These are phyloP conservation scores for Caerostris extrusa DNA, from an alignment of 1,140 invertebrate species.

Conservation along the genomic window DNA sequence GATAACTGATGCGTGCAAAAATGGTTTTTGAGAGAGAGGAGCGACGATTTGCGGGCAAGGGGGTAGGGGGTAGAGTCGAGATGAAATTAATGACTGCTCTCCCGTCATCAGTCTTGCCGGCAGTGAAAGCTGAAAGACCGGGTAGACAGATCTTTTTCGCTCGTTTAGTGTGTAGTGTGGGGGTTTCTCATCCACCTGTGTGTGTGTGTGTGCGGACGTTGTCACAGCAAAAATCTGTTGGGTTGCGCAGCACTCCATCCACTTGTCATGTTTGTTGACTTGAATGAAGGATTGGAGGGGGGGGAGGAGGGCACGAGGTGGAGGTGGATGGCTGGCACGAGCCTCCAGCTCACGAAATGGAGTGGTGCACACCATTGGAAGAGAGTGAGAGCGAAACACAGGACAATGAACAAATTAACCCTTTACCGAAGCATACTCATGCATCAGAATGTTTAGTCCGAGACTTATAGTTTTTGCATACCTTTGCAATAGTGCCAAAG, in stretches of 20 bases:
- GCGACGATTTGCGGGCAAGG: slow-evolving; percentile 61
- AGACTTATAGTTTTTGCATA: no score
- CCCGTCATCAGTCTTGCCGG: slow-evolving; percentile 71
- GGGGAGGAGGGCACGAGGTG: background rate
- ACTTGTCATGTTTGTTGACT: slow-evolving; percentile 63
- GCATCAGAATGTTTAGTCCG: no score
- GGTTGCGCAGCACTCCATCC: background rate
- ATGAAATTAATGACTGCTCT: slow-evolving; percentile 74
- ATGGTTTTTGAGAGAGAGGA: slow-evolving; percentile 57
- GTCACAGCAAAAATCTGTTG: background rate
- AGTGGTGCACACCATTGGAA: background rate
- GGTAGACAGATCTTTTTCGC: slow-evolving; percentile 30
- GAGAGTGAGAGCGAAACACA: background rate
- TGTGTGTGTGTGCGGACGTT: background rate
- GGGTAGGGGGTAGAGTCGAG: background rate
- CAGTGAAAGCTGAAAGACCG: slow-evolving; percentile 73
- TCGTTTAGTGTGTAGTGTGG: slow-evolving; percentile 1
- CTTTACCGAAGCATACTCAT: no score
- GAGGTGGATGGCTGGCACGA: background rate
- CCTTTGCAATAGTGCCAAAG: no score
- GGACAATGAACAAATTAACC: no score
- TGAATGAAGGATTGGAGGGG: background rate
- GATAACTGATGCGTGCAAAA: slow-evolving; percentile 56
- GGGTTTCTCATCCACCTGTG: background rate
- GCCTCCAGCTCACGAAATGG: background rate